Evolutionary conservation across 2,888 invertebrate species (phyloP).

Genomic region (Leptinotarsa tumamoca): DNA sequence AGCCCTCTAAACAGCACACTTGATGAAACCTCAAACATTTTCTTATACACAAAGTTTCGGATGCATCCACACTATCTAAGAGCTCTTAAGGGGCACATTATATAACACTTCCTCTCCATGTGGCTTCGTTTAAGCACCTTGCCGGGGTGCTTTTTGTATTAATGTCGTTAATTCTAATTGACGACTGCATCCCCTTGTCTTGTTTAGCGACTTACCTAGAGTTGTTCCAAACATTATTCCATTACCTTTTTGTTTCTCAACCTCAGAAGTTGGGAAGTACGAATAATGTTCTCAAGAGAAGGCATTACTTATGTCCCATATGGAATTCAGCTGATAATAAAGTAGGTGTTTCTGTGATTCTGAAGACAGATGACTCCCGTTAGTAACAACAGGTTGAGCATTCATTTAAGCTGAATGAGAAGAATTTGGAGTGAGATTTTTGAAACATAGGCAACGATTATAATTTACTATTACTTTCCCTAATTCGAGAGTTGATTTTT

Average conservation of each 20-base stretch:
- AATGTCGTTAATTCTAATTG: conserved; percentile 48
- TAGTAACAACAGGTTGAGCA: conserved; percentile 9
- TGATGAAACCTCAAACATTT: conserved; percentile 26
- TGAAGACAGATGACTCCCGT: background rate
- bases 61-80: conserved; percentile 43
- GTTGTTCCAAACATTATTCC: conserved; percentile 19
- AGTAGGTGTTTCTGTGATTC: conserved; percentile 1
- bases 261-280: background rate
- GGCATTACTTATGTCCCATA: conserved; percentile 14
- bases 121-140: conserved; percentile 36
- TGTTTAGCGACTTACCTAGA: conserved; percentile 19
- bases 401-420: background rate
- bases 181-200: conserved; percentile 42
- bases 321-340: conserved; percentile 11
- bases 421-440: background rate
- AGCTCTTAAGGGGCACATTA: conserved; percentile 53
- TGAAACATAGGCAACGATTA: background rate
- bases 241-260: conserved; percentile 6
- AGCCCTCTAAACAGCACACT: conserved; percentile 43
- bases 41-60: conserved; percentile 48
- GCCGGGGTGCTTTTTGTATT: conserved; percentile 44
- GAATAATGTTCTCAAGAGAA: conserved; percentile 4
- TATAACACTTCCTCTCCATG: conserved; percentile 43
- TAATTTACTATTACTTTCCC: background rate
- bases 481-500: too few relatives aligned